Evolutionary conservation across 2,888 invertebrate genomes (phyloP).

Genomic region (Sphaerophoria taeniata): DNA sequence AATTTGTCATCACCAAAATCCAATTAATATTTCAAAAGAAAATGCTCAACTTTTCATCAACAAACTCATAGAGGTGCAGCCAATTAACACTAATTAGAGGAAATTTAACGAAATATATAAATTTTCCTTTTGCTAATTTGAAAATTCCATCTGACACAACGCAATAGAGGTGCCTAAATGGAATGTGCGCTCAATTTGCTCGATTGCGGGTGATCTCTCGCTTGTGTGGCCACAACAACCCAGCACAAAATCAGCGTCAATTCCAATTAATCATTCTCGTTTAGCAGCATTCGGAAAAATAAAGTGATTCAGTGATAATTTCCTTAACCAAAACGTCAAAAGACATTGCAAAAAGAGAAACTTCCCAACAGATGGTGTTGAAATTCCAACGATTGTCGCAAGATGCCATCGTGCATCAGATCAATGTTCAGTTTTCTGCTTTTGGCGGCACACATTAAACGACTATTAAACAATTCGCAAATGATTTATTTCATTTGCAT

Average conservation of each 20-base stretch:
- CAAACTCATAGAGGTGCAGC: slow-evolving; percentile 29
- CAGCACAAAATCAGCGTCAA: slow-evolving; percentile 46
- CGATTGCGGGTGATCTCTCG: slow-evolving; percentile 70
- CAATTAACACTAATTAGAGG: slow-evolving; percentile 70
- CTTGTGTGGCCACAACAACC: slow-evolving; percentile 54
- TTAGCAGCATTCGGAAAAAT: slow-evolving; percentile 28
- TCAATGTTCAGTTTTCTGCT: background rate
- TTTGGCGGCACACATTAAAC: slow-evolving; percentile 64
- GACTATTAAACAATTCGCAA: slow-evolving; percentile 68
- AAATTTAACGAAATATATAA: background rate
- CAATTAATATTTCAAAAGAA: slow-evolving; percentile 52
- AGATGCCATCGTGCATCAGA: slow-evolving; percentile 34
- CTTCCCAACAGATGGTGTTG: slow-evolving; percentile 69
- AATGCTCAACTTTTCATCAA: slow-evolving; percentile 46
- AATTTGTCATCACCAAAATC: slow-evolving; percentile 10
- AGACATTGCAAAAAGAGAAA: too few species aligned
- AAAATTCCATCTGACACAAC: background rate
- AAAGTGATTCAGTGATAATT: slow-evolving; percentile 70
- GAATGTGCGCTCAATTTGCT: slow-evolving; percentile 70
- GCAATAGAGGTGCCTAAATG: background rate
- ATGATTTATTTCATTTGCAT: slow-evolving; percentile 74
- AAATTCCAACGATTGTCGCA: slow-evolving; percentile 69
- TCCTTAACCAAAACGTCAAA: too few species aligned
- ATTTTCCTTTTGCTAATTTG: slow-evolving; percentile 3
- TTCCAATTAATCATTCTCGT: slow-evolving; percentile 72